Evolutionary conservation across 2,113 vertebrate genomes (phyloP).

Genomic region (Emydura subglobosa): DNA sequence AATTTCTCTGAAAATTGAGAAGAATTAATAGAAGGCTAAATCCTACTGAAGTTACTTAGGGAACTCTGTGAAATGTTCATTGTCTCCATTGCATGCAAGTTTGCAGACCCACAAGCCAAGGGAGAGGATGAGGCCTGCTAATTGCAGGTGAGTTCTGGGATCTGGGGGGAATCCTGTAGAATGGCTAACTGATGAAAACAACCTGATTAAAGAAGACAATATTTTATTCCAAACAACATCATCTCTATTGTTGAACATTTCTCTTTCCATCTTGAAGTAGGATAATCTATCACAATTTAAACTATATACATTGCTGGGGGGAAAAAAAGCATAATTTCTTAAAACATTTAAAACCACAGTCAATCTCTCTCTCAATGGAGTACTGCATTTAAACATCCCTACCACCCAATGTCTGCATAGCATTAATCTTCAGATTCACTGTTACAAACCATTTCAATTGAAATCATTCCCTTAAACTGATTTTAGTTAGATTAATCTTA

Average conservation of each 20-base stretch:
- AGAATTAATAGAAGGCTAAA: not conserved
- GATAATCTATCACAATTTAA: not conserved
- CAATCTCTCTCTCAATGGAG: not conserved
- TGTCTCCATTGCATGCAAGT: not conserved
- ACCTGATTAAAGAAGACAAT: not conserved
- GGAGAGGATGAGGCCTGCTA: accelerated
- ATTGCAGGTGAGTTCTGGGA: not conserved
- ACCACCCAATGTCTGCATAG: not conserved
- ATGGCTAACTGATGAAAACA: not conserved
- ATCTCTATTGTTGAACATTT: not conserved
- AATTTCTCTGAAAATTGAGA: accelerated
- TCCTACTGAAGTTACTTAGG: accelerated
- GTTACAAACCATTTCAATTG: slow-evolving; percentile 19
- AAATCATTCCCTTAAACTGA: slow-evolving; percentile 23
- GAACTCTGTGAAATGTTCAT: not conserved
- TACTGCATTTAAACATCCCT: not conserved
- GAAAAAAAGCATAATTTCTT: not conserved
- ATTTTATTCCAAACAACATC: slow-evolving; percentile 7
- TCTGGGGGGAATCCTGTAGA: not conserved
- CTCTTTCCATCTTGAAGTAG: not conserved
- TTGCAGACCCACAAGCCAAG: not conserved
- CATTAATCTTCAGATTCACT: not conserved
- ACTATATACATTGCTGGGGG: not conserved
- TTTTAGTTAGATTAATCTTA: slow-evolving; percentile 62
- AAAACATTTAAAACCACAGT: not conserved